Conservation (phyloP, 2,888 invertebrate genomes). For the Pterostichus niger region DNA sequence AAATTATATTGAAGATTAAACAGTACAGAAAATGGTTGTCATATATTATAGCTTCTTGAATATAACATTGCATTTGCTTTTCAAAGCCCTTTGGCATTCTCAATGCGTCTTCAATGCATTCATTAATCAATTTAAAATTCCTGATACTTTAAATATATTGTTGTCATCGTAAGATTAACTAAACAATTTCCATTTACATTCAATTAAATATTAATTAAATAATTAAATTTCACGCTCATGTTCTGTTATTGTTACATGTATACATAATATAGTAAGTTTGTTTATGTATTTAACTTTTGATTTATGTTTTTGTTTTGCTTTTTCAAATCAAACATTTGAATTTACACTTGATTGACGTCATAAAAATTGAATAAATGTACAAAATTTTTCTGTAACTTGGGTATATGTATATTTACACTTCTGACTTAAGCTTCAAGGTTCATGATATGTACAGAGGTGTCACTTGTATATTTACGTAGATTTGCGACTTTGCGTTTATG, state of each 20-base stretch:
- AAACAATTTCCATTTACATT: slow-evolving; percentile 11
- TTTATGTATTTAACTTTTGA: slow-evolving; percentile 13
- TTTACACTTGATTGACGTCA: slow-evolving; percentile 7
- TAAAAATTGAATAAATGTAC: slow-evolving; percentile 1
- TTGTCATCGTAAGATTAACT: background rate
- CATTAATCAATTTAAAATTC: slow-evolving; percentile 31
- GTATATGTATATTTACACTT: no score
- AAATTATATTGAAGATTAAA: no score
- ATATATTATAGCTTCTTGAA: no score
- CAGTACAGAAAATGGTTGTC: no score
- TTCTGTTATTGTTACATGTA: background rate
- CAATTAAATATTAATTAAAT: background rate
- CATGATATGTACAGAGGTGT: no score
- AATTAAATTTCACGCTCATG: background rate
- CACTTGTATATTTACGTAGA: no score
- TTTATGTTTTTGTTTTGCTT: background rate
- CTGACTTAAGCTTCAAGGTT: no score
- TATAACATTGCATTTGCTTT: slow-evolving; percentile 4
- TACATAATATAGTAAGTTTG: background rate
- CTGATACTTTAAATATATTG: slow-evolving; percentile 14
- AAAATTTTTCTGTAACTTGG: background rate
- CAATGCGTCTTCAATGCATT: slow-evolving; percentile 37
- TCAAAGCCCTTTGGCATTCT: slow-evolving; percentile 1
- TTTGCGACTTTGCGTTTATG: no score
- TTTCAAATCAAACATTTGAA: slow-evolving; percentile 1